A percentile compares a stretch with the other conserved stretches of the same genome.
phyloP scores from a whole-genome alignment of 2,113 vertebrate genomes.

The Camelus dromedarius region DNA sequence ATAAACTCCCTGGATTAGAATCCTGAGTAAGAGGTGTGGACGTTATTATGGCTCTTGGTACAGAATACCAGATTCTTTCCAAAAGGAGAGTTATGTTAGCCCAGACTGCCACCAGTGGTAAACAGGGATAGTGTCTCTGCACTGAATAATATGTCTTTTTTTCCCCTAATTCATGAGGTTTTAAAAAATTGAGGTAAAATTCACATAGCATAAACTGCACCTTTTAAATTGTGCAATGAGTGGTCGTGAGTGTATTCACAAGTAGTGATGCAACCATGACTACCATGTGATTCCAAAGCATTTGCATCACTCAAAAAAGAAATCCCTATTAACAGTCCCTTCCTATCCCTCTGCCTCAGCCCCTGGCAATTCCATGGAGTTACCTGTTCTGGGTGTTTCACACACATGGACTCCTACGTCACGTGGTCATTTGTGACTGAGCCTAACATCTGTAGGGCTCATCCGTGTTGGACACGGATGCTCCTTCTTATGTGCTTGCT shows the following conservation, averaged over 20 bases:
- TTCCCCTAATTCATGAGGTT: neutral
- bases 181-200: neutral
- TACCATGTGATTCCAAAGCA: neutral
- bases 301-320: neutral
- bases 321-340: neutral
- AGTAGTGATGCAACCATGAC: neutral
- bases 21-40: neutral
- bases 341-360: neutral
- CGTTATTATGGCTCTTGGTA: neutral
- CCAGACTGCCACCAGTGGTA: too few relatives aligned
- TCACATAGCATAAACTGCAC: neutral
- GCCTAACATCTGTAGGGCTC: neutral
- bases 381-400: neutral
- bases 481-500: too few relatives aligned
- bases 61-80: neutral
- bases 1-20: neutral
- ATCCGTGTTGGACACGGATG: rapidly evolving
- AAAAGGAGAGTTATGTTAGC: rapidly evolving
- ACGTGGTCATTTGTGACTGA: neutral
- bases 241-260: neutral
- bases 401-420: rapidly evolving
- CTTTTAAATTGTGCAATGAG: neutral
- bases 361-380: neutral
- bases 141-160: neutral
- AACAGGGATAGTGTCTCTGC: neutral